phyloP scores from a whole-genome alignment of 1,140 invertebrate genomes.

The Ruditapes philippinarum region DNA sequence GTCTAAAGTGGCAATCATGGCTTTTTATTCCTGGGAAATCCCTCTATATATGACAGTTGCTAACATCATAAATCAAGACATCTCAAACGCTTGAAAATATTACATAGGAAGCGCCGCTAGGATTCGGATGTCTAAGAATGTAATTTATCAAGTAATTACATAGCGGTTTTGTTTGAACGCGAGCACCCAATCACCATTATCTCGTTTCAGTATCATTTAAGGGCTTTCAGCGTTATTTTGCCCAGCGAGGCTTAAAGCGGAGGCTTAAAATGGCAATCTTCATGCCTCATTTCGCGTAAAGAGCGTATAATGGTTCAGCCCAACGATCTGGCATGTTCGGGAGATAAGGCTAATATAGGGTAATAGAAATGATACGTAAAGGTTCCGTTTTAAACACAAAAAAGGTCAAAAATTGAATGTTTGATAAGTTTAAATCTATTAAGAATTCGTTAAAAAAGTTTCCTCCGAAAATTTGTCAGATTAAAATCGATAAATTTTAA shows the following conservation, averaged over 20 bases:
- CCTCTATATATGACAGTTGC: slow-evolving; percentile 62
- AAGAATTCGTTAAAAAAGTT: slow-evolving; percentile 25
- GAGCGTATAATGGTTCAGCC: slow-evolving; percentile 52
- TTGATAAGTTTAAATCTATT: slow-evolving; percentile 20
- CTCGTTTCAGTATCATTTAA: slow-evolving; percentile 66
- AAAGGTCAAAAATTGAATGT: no score
- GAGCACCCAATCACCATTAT: slow-evolving; percentile 54
- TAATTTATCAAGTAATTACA: slow-evolving; percentile 70
- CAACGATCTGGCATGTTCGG: slow-evolving; percentile 24
- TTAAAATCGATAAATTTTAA: slow-evolving; percentile 30
- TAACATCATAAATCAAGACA: slow-evolving; percentile 60
- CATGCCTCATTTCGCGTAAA: slow-evolving; percentile 61
- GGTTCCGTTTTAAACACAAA: slow-evolving; percentile 17
- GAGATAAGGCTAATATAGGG: slow-evolving; percentile 65
- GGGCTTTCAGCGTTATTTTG: slow-evolving; percentile 66
- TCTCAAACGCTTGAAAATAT: slow-evolving; percentile 55
- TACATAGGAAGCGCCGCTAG: slow-evolving; percentile 36
- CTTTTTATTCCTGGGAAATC: slow-evolving; percentile 61
- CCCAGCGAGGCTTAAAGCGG: slow-evolving; percentile 40
- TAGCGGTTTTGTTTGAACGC: slow-evolving; percentile 67
- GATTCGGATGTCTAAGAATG: slow-evolving; percentile 55
- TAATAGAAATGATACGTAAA: slow-evolving; percentile 35
- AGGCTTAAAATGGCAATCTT: slow-evolving; percentile 61
- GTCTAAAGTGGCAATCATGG: slow-evolving; percentile 65
- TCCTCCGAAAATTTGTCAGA: slow-evolving; percentile 29